Evolutionary conservation across 2,797 vertebrate genomes (phyloP), one percentile per base, ranked within the genome.

Genomic region (Catharus ustulatus): DNA sequence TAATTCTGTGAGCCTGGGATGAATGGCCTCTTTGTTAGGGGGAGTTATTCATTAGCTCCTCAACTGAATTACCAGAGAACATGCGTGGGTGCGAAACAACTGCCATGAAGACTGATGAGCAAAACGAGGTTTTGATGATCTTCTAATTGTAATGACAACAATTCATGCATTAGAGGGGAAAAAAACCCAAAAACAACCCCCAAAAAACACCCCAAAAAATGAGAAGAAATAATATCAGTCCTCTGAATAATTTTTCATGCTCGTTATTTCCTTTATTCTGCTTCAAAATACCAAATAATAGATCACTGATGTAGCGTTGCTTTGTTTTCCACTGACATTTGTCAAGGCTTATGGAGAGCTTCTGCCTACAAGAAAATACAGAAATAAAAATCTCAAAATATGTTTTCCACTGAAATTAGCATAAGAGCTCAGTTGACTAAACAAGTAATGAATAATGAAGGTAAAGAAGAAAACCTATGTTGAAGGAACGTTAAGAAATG

Each of bases 1-100:
- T 98, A 98, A 98, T 98, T 97, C 96, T 94, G 94, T 87, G 88
- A 94, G 94, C 92, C 92, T 5, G 29, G 96, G 93, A 95, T 98
- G 97, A 98, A 98, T 98, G 97, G 97, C 87, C 85, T 97, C 97
- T 98, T 98, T 98, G 98, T 98, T 97, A 96, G 96, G 66, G 66
- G 90, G 92, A 97, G 97, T 97, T 98, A 98, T 97, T 98, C 97
- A 98, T 98, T 97, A 98, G 97, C 95, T 96, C 77, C 92, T 63
- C 94, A 97, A 95, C 94, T 97, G 97, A 97, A 98, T 97, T 97
- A 97, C 94, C 93, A 68, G 93, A 96, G 97, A 95, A 96, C 95
- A 95, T 93, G 96, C 85, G 93, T 96, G 97, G 97, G 98, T 97
- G 94, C 19, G 2, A 97, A 97, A 97, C 67, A 90, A 98, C 96